These are phyloP conservation scores for Xenopus tropicalis DNA, from an alignment of 2,113 vertebrate species.

Conservation along the genomic window UCB_Xtro_10.0 CM004450.2:26681001-26681500, in stretches of 20 bases:
- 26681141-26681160: conserved; percentile 28
- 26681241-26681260: conserved; percentile 23
- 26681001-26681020: conserved; percentile 80
- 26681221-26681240: conserved; percentile 31
- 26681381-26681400: conserved; percentile 86
- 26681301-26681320: conserved; percentile 45
- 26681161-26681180: conserved; percentile 20
- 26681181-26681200: conserved; percentile 37
- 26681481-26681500: background rate
- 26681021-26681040: too few species aligned
- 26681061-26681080: too few species aligned
- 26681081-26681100: too few species aligned
- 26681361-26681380: conserved; percentile 86
- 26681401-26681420: conserved; percentile 84
- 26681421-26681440: conserved; percentile 82
- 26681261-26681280: conserved; percentile 13
- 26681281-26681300: background rate
- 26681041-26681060: too few species aligned
- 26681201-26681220: conserved; percentile 34
- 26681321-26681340: conserved; percentile 87
- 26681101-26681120: too few species aligned
- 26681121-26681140: background rate
- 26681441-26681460: conserved; percentile 51
- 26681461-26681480: background rate
- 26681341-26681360: conserved; percentile 85